phyloP scores from a whole-genome alignment of 1,140 invertebrate genomes.

The Luehdorfia chinensis region DNA sequence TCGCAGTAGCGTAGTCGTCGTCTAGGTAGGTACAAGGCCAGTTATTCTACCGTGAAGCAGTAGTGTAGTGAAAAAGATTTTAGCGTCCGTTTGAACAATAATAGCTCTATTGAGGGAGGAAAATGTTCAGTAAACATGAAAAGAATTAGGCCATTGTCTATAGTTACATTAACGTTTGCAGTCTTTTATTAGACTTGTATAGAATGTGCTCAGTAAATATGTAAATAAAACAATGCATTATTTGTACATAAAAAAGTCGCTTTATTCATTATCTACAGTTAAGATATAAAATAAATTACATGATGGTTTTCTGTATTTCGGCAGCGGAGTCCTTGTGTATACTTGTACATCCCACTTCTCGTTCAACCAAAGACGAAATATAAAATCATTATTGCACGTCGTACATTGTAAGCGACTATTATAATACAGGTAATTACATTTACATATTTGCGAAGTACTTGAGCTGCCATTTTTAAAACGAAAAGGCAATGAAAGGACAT shows the following conservation, averaged over 20 bases:
- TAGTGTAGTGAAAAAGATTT: too few relatives aligned
- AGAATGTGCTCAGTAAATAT: too few relatives aligned
- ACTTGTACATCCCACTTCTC: slow-evolving; percentile 44
- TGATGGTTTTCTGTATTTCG: slow-evolving; percentile 48
- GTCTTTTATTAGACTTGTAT: too few relatives aligned
- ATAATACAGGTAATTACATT: slow-evolving; percentile 12
- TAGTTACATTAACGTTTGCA: too few relatives aligned
- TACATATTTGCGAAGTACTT: slow-evolving; percentile 9
- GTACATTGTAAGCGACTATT: slow-evolving; percentile 6
- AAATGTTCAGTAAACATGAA: too few relatives aligned
- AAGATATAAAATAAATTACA: slow-evolving; percentile 76
- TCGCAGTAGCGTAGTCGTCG: too few relatives aligned
- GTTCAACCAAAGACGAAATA: slow-evolving; percentile 21
- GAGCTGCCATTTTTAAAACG: slow-evolving; percentile 2
- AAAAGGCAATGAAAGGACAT: slow-evolving; percentile 8
- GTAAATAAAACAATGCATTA: too few relatives aligned
- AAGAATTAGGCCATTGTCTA: too few relatives aligned
- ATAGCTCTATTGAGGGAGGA: too few relatives aligned
- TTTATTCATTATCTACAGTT: slow-evolving; percentile 75
- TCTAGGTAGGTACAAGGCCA: too few relatives aligned
- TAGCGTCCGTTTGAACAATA: too few relatives aligned
- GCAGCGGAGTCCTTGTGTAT: slow-evolving; percentile 49
- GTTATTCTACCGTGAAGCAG: too few relatives aligned
- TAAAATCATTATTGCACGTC: neutral
- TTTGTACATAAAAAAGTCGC: slow-evolving; percentile 71